Base-by-base conservation (phyloP, 2,888 invertebrate species). In the Ditylenchus weischeri region DNA sequence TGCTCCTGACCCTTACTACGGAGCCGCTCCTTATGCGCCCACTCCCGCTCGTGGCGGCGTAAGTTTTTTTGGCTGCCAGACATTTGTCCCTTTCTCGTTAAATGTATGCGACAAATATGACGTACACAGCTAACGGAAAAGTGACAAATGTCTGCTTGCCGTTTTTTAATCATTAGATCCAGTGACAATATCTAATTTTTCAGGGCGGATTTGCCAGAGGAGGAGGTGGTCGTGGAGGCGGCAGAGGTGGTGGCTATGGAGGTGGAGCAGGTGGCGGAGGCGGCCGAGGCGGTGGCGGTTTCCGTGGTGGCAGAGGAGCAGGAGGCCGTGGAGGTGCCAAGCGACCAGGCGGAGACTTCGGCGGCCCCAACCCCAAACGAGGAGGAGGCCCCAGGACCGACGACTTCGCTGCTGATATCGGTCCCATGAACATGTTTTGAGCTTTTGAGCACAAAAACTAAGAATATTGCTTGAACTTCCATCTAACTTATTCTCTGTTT, bases 331-430 rank as follows among this genome's bases (percentile, higher is more conserved):
- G 78, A 13, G 76, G 78, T 57, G 48, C 64, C 5, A 80, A 79
- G 66, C 65, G 79, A 62, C 78, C 78, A 8, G 78, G 78, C 49
- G 73, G 59, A 23, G 77, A 78, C 64, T 72, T 72, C 62, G 72
- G 71, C 36, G 80, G 80, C 10, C 80, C 80, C 23, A 78, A 78
- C 10, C 74, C 79, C 36, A 80, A 80, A 60, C 72, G 79, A 59
- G 79, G 77, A 57, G 79, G 78, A 43, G 43, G 43, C 11, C 43
- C 43, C 13, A 43, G 43, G 15, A 43, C 11, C 62, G 73, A 75
- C 15, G 79, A 80, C 63, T 79, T 77, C 68, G 72, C 79, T 5
- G 72, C 76, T 19, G 79, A 79, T 67, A 48, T 71, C 43, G 43
- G 43, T 43, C 23, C 63, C 2, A 71, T 71, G 71, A 71, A 71